These are phyloP conservation scores for Protomyctophum bolini DNA, from an alignment of 2,113 vertebrate genomes.

Conservation along the genomic window DNA sequence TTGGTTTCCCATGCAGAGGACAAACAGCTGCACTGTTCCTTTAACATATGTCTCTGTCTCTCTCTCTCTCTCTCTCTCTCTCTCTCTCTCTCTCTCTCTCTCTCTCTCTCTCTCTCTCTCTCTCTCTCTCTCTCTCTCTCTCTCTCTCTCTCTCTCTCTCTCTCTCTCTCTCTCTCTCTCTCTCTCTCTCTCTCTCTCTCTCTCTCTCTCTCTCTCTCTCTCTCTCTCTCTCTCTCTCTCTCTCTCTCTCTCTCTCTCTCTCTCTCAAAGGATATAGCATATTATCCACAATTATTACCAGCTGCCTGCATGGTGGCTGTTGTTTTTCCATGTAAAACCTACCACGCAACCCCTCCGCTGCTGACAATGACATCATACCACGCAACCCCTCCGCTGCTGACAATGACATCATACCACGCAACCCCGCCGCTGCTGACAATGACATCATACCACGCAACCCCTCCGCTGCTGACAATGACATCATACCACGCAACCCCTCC, in stretches of 20 bases:
- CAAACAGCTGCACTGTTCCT: background rate
- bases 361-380: background rate
- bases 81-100: too few relatives aligned
- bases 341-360: slow-evolving; percentile 29
- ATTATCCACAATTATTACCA: background rate
- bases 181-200: too few relatives aligned
- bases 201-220: too few relatives aligned
- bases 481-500: slow-evolving; percentile 28
- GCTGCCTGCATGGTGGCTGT: slow-evolving; percentile 7
- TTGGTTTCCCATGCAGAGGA: slow-evolving; percentile 17
- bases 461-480: slow-evolving; percentile 13
- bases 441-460: background rate
- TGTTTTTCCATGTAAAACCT: slow-evolving; percentile 13
- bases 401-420: too few relatives aligned
- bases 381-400: slow-evolving; percentile 8
- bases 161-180: too few relatives aligned
- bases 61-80: too few relatives aligned
- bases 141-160: too few relatives aligned
- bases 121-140: too few relatives aligned
- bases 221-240: too few relatives aligned
- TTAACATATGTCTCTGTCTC: too few relatives aligned
- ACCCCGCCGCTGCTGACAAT: slow-evolving; percentile 25
- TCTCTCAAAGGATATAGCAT: background rate
- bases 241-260: slow-evolving; percentile 9
- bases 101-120: too few relatives aligned